A percentile compares a stretch with the other conserved stretches of the same genome.
Conservation (phyloP, 1,140 invertebrate species). For the Vollenhovia emeryi region DNA sequence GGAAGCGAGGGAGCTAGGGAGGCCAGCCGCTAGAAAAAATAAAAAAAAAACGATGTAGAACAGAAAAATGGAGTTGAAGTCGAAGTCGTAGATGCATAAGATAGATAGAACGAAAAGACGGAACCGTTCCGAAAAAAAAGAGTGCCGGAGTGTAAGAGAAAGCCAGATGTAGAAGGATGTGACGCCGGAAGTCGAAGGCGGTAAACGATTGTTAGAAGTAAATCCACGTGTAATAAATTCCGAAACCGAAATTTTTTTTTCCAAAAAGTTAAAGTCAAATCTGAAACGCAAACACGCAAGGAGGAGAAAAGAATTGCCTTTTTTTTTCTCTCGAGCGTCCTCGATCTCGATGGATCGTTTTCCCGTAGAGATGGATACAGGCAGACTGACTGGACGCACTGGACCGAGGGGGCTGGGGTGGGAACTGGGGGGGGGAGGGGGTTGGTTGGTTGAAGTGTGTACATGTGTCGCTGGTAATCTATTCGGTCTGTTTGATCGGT, state of each 20-base stretch:
- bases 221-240: slow-evolving; percentile 22
- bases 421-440: not conserved
- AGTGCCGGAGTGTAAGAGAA: slow-evolving; percentile 61
- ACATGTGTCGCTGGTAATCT: slow-evolving; percentile 34
- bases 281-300: slow-evolving; percentile 43
- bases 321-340: slow-evolving; percentile 73
- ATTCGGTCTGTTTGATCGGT: slow-evolving; percentile 1
- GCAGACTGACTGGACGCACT: slow-evolving; percentile 44
- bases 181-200: slow-evolving; percentile 64
- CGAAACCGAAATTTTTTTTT: slow-evolving; percentile 23
- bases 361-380: slow-evolving; percentile 63
- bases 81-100: slow-evolving; percentile 49
- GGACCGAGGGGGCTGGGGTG: slow-evolving; percentile 61
- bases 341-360: slow-evolving; percentile 77
- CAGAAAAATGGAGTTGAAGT: slow-evolving; percentile 63
- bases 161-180: slow-evolving; percentile 62
- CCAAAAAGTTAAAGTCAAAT: slow-evolving; percentile 26
- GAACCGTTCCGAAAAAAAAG: slow-evolving; percentile 36
- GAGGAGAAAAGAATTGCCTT: slow-evolving; percentile 73
- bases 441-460: slow-evolving; percentile 30
- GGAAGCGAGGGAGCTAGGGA: slow-evolving; percentile 85
- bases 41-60: slow-evolving; percentile 54
- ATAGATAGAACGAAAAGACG: slow-evolving; percentile 44
- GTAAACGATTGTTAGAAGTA: slow-evolving; percentile 51
- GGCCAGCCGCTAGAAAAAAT: slow-evolving; percentile 82